Base-by-base conservation (phyloP, 1,140 invertebrate species). In the Hormaphis cornu region DNA sequence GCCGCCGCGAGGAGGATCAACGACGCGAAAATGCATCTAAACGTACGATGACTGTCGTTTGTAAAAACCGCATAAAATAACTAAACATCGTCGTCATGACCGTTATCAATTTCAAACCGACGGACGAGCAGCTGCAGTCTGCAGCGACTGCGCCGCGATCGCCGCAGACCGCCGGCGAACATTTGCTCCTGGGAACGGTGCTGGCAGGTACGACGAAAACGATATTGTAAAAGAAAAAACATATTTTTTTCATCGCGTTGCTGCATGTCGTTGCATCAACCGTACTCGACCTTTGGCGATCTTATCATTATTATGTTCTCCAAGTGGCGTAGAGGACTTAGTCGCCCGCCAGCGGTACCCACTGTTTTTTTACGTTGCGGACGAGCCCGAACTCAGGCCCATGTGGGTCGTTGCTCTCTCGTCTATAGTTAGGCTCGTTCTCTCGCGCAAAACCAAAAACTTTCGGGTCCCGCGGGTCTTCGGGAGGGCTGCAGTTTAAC, bases 41-140 rank as follows among this genome's bases (percentile, higher is more conserved):
- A 33, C 30, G 30, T 9, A 9, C 30, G 30, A 6, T 4, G 4
- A 6, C 30, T n/a, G n/a, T n/a, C n/a, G n/a, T n/a, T n/a, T n/a
- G n/a, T n/a, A n/a, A n/a, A n/a, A n/a, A n/a, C n/a, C n/a, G n/a
- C n/a, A n/a, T n/a, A n/a, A n/a, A n/a, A n/a, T n/a, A n/a, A n/a
- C n/a, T n/a, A n/a, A n/a, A n/a, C 2, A 2, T n/a, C 40, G 6
- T 42, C 22, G 10, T 24, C 20, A 66, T 66, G 61, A 66, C 61
- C 14, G 61, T 66, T 20, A 66, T 66, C 28, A 66, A 66, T 66
- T 66, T 66, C 42, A 66, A 66, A 66, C 28, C 61, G 10, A 66
- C 61, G 6, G 54, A 40, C 28, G 28, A 12, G 42, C 26, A 3
- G 26, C 3, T 3, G 10, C n/a, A 14, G 59, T 18, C 40, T 24